Evolutionary conservation across 2,797 vertebrate genomes (phyloP).

Genomic region (Phoeniculus purpureus): DNA sequence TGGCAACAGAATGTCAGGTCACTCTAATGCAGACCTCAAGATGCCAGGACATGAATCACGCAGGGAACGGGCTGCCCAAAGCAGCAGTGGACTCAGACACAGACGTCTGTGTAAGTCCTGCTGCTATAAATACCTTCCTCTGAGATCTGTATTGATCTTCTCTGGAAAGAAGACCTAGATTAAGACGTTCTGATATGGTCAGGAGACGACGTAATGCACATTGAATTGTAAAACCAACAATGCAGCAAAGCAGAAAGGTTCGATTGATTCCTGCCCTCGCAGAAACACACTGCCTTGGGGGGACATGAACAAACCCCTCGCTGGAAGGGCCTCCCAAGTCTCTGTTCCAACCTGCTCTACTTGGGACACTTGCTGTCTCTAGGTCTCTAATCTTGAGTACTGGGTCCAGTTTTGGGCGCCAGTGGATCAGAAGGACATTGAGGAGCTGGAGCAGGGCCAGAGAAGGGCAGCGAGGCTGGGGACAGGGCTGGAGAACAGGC

Average conservation of each 20-base stretch:
- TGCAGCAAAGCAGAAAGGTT: not conserved
- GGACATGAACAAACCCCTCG: not conserved
- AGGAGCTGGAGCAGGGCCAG: too few relatives aligned
- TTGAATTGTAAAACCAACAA: not conserved
- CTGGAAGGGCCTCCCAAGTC: not conserved
- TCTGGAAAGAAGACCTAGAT: not conserved
- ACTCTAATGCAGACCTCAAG: not conserved
- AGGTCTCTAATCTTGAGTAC: too few relatives aligned
- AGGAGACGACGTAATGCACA: not conserved
- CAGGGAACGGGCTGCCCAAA: not conserved
- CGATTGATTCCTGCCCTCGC: not conserved
- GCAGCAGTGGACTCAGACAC: not conserved
- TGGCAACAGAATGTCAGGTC: not conserved
- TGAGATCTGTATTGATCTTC: not conserved
- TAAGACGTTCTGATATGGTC: not conserved
- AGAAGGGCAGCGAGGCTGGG: too few relatives aligned
- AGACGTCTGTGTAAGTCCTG: not conserved
- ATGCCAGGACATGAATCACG: not conserved
- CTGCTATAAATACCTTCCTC: not conserved
- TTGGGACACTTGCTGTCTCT: not conserved
- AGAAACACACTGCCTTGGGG: not conserved
- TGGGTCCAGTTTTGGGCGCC: too few relatives aligned
- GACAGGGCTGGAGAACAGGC: too few relatives aligned
- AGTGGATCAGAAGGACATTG: too few relatives aligned
- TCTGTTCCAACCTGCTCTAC: not conserved